phyloP scores from a whole-genome alignment of 2,113 vertebrate species.

The Cervus canadensis region DNA sequence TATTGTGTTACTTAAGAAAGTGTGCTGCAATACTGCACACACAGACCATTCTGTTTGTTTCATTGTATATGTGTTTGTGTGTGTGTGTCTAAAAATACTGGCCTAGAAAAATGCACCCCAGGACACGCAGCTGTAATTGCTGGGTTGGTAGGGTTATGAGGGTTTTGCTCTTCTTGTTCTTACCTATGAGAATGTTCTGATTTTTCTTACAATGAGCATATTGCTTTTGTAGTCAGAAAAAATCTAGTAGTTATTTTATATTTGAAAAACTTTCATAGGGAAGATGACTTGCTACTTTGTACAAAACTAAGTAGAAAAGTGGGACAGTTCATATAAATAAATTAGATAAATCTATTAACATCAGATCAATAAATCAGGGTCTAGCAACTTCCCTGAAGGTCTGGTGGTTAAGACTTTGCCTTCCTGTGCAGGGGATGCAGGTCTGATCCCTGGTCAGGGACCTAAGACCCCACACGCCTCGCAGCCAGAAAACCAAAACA shows the following conservation, averaged over 20 bases:
- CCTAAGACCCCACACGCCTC: background rate
- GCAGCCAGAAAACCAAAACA: background rate
- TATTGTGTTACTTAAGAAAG: background rate
- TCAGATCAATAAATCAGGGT: background rate
- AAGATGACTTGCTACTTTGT: background rate
- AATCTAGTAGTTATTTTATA: background rate
- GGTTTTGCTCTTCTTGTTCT: background rate
- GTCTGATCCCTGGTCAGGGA: background rate
- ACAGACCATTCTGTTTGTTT: background rate
- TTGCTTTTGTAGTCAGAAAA: background rate
- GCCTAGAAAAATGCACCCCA: background rate
- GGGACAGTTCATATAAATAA: background rate
- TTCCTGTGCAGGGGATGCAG: background rate
- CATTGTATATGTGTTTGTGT: background rate
- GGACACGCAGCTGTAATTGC: background rate
- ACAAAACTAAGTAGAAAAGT: background rate
- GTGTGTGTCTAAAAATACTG: background rate
- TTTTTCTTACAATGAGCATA: background rate
- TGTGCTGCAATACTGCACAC: background rate
- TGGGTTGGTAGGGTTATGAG: background rate
- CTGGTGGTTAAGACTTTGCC: background rate
- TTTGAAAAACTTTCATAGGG: background rate
- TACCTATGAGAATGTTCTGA: background rate
- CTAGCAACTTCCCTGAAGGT: background rate
- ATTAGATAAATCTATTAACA: background rate